Percentiles rank a stretch among this genome's conserved stretches.
Evolutionary conservation across 2,113 vertebrate genomes (phyloP).

Genomic region (Brachyistius frenatus): DNA sequence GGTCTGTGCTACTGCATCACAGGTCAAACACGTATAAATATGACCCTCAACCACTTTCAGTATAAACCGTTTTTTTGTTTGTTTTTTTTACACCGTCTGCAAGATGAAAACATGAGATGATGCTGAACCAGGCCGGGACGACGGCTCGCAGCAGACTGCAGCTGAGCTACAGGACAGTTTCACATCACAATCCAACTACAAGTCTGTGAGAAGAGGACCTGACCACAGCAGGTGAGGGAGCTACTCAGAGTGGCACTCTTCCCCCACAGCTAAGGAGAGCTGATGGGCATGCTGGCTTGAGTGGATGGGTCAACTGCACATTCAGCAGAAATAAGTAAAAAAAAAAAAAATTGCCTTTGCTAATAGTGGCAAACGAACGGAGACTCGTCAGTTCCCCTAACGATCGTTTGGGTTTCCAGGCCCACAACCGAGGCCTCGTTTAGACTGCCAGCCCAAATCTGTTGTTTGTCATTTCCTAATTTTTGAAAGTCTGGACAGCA

Average conservation of each 20-base stretch:
- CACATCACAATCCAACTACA: conserved; percentile 53
- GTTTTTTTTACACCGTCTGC: no score
- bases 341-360: background rate
- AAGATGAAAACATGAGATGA: conserved; percentile 10
- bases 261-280: conserved; percentile 19
- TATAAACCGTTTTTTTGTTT: background rate
- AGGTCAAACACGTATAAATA: background rate
- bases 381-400: no score
- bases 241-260: conserved; percentile 85
- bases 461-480: no score
- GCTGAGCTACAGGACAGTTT: conserved; percentile 54
- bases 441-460: no score
- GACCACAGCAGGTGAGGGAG: conserved; percentile 81
- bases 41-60: background rate
- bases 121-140: background rate
- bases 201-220: conserved; percentile 80
- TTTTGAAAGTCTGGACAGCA: no score
- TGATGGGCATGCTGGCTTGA: conserved; percentile 47
- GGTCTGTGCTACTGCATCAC: conserved; percentile 81
- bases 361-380: background rate
- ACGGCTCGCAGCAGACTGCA: conserved; percentile 64
- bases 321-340: background rate
- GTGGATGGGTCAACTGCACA: conserved; percentile 4
- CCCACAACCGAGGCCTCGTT: no score
- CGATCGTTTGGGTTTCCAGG: no score